Conservation (phyloP, 2,797 vertebrate species). For the Channallabes apus region DNA sequence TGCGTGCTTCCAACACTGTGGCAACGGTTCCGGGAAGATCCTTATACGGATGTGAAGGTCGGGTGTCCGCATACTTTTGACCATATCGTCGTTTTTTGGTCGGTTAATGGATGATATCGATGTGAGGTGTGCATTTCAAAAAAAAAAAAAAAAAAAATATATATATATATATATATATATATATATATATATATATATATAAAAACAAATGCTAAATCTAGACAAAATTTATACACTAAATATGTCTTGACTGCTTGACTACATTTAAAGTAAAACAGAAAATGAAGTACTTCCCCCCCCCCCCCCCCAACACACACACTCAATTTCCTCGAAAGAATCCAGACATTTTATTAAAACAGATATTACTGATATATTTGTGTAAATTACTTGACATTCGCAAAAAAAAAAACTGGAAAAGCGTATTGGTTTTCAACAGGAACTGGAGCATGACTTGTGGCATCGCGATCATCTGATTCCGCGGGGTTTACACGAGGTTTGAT, state of each 20-base stretch:
- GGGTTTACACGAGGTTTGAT: slow-evolving; percentile 20
- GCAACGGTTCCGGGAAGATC: background rate
- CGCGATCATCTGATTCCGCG: slow-evolving; percentile 28
- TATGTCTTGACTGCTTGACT: background rate
- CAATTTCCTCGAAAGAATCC: background rate
- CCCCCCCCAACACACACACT: too few species aligned
- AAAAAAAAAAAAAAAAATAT: too few species aligned
- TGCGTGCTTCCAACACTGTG: background rate
- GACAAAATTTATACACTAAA: background rate
- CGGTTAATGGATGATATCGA: background rate
- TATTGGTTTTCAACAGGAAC: background rate
- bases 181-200: too few species aligned
- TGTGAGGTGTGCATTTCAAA: background rate
- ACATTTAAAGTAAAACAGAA: background rate
- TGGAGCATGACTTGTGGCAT: too few species aligned
- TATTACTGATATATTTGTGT: background rate
- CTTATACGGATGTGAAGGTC: background rate
- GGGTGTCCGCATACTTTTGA: background rate
- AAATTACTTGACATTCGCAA: background rate
- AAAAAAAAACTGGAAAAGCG: background rate
- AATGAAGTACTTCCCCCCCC: background rate
- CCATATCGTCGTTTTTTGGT: background rate
- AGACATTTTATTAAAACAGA: background rate
- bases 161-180: too few species aligned
- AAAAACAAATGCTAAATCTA: too few species aligned